Evolutionary conservation across 2,113 vertebrate genomes (phyloP).

Genomic region (Cynopterus brachyotis): DNA sequence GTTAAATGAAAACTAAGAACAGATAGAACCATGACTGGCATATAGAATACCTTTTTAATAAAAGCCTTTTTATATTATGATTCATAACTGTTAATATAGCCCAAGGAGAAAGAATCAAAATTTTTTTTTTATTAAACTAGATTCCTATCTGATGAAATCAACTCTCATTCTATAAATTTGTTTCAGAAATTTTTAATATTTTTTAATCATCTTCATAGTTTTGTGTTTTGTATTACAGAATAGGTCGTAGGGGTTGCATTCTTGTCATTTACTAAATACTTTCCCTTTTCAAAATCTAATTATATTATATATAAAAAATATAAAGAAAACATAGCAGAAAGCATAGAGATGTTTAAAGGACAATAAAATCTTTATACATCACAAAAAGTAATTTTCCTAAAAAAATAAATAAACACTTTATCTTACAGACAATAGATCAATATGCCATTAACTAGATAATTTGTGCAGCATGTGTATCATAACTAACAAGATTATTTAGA

Average conservation of each 20-base stretch:
- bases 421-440: neutral
- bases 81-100: neutral
- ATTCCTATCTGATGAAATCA: neutral
- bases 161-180: neutral
- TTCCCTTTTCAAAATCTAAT: neutral
- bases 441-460: neutral
- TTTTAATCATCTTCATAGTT: neutral
- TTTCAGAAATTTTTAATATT: constrained; percentile 9
- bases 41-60: neutral
- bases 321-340: neutral
- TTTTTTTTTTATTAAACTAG: neutral
- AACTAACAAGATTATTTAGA: neutral
- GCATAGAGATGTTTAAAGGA: neutral
- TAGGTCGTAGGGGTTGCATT: neutral
- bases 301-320: neutral
- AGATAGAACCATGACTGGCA: neutral
- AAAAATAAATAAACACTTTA: neutral
- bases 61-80: constrained; percentile 29
- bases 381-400: neutral
- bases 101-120: neutral
- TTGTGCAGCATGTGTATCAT: neutral
- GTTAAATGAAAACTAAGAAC: constrained; percentile 6
- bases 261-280: neutral
- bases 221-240: neutral
- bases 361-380: neutral